Base-by-base conservation (phyloP, 1,140 invertebrate genomes). In the Orussus abietinus region DNA sequence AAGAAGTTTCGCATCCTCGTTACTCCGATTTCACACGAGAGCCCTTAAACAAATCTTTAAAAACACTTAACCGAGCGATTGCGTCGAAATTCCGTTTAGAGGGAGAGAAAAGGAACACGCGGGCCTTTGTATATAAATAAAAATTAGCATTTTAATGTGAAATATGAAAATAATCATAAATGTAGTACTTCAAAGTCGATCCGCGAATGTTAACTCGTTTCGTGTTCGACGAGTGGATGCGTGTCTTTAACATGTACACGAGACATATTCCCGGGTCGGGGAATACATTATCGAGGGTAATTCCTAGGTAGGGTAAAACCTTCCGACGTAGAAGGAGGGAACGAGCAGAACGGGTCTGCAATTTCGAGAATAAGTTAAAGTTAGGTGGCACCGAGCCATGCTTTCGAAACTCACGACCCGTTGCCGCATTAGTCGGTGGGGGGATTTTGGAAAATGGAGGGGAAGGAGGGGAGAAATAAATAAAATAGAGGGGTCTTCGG, bases 211-310 rank as follows among this genome's bases (percentile, higher is more conserved):
- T 14, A n/a, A 40, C 13, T 11, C 22, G n/a, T 25, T 25, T 25
- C n/a, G 6, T 25, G 22, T 25, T 7, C n/a, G n/a, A 21, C 30
- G 35, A 44, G 22, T 40, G 31, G 19, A 26, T 38, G 49, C 57
- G 59, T 57, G 49, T 49, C 57, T 29, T 58, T 57, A 43, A 61
- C 58, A 59, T 59, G 51, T 63, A 63, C 60, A 46, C 47, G 46
- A 55, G 46, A 51, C 53, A 51, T 51, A 58, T 62, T 49, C 60
- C 59, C 49, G 38, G 21, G 11, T 37, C 15, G 32, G 46, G 43
- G 52, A 61, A 59, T 52, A 57, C 54, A 5, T 32, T 29, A 4
- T 33, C n/a, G 38, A 39, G 42, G 14, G 37, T 44, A 40, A 5
- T 42, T 37, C 28, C 26, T 3, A 7, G n/a, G 0, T 5, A 9